Evolutionary conservation across 2,888 invertebrate genomes (phyloP).

Genomic region (Lochmaea crataegi): DNA sequence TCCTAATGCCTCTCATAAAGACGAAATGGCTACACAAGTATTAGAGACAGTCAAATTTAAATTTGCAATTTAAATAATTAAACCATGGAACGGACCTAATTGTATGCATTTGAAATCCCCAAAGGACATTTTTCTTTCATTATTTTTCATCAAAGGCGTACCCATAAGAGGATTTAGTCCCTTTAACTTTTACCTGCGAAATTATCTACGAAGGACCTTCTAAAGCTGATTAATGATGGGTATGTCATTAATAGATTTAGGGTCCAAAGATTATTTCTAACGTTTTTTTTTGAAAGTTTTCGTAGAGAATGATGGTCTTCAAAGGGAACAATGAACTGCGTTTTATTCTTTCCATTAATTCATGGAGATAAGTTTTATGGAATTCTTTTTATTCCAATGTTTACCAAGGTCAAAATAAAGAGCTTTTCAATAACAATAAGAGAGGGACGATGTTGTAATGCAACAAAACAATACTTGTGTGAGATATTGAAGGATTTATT

Average conservation of each 20-base stretch:
- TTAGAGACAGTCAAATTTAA: constrained; percentile 47
- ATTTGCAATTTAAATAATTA: constrained; percentile 52
- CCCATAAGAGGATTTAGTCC: constrained; percentile 24
- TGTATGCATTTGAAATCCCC: constrained; percentile 50
- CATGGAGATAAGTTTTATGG: too few species aligned
- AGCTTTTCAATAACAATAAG: too few species aligned
- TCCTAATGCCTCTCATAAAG: constrained; percentile 27
- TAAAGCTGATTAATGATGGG: constrained; percentile 12
- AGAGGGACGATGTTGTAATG: too few species aligned
- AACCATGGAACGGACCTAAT: constrained; percentile 49
- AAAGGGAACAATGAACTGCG: too few species aligned
- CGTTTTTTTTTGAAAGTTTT: neutral
- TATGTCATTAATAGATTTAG: constrained; percentile 4
- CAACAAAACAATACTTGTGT: too few species aligned
- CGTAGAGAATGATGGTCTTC: neutral
- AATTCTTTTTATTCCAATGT: too few species aligned
- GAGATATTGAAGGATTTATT: too few species aligned
- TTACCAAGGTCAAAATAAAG: too few species aligned
- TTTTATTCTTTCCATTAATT: too few species aligned
- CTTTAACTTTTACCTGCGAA: constrained; percentile 30
- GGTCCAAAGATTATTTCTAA: neutral
- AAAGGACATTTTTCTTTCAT: constrained; percentile 50
- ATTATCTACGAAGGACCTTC: constrained; percentile 20
- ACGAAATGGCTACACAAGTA: constrained; percentile 32
- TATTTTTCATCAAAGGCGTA: constrained; percentile 42